phyloP scores from a whole-genome alignment of 2,888 invertebrate species.

The Dryocosmus kuriphilus region DNA sequence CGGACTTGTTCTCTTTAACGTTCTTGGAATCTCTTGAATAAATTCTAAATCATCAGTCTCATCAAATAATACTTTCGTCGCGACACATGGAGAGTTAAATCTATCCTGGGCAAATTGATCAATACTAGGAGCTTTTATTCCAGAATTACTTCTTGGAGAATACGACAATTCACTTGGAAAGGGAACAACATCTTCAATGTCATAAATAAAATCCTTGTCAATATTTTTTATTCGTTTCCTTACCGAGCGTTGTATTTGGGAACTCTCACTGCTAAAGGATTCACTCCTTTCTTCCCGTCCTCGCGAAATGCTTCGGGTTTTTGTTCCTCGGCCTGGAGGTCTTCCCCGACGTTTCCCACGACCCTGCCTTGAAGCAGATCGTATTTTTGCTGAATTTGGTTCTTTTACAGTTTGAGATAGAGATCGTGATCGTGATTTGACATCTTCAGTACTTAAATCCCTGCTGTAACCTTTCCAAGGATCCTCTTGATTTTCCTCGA shows the following conservation, averaged over 20 bases:
- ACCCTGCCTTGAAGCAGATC: not conserved
- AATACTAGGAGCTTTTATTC: not conserved
- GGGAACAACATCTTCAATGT: constrained; percentile 78
- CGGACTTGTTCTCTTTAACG: not conserved
- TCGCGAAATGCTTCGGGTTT: not conserved
- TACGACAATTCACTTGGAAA: constrained; percentile 51
- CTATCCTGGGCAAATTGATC: not conserved
- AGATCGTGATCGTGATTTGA: constrained; percentile 31
- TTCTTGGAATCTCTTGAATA: not conserved
- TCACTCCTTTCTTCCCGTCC: not conserved
- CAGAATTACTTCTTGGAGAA: constrained; percentile 5
- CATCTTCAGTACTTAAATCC: not conserved
- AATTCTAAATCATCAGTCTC: constrained; percentile 1
- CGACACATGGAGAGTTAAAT: not conserved
- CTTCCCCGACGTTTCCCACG: not conserved
- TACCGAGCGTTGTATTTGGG: constrained; percentile 80
- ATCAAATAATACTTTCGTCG: not conserved
- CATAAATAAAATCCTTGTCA: constrained; percentile 86
- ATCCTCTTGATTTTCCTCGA: constrained; percentile 19
- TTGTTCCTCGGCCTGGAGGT: not conserved
- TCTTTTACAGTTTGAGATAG: constrained; percentile 22
- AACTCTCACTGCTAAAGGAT: constrained; percentile 31
- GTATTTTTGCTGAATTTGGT: not conserved
- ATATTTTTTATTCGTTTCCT: constrained; percentile 83
- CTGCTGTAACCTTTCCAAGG: not conserved